Conservation (phyloP, 2,113 vertebrate species). For the Gymnobelideus leadbeateri region DNA sequence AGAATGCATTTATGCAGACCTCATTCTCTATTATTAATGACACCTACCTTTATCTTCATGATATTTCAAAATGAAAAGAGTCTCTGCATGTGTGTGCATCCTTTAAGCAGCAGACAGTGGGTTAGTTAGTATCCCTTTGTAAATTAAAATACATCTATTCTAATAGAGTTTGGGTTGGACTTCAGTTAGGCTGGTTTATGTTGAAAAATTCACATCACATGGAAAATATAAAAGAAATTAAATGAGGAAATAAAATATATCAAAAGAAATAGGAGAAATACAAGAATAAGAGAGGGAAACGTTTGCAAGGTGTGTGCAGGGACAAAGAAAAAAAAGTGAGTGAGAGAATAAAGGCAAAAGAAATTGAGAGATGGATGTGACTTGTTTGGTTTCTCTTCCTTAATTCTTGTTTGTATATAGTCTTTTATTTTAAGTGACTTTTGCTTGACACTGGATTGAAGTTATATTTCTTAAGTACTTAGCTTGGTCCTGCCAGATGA, state of each 20-base stretch:
- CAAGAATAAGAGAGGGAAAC: background rate
- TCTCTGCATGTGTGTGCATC: too few species aligned
- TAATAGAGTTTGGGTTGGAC: background rate
- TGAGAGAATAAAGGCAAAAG: background rate
- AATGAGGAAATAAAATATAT: background rate
- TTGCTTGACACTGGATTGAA: background rate
- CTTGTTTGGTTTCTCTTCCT: background rate
- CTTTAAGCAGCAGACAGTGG: background rate
- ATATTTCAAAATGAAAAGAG: too few species aligned
- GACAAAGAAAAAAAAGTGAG: background rate
- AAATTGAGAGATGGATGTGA: background rate
- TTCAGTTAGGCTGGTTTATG: background rate
- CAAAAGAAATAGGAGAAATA: background rate
- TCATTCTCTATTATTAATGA: too few species aligned
- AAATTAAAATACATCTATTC: background rate
- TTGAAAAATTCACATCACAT: background rate
- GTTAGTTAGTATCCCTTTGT: background rate
- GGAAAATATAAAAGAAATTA: background rate
- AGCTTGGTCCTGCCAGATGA: background rate
- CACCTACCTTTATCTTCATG: too few species aligned
- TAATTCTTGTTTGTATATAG: background rate
- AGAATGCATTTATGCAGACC: too few species aligned
- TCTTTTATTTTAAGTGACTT: conserved; percentile 1
- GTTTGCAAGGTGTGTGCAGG: background rate
- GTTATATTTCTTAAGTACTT: conserved; percentile 26